These are phyloP conservation scores for Danio rerio DNA, from an alignment of 2,113 vertebrate genomes.

Conservation along the genomic window GRCz12tu NC_133186.1:14657501-14658000, in stretches of 20 bases:
- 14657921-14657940: conserved; percentile 73
- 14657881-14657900: conserved; percentile 70
- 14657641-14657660: conserved; percentile 87
- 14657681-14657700: conserved; percentile 79
- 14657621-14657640: conserved; percentile 88
- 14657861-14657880: conserved; percentile 51
- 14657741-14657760: conserved; percentile 79
- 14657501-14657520: conserved; percentile 82
- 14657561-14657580: conserved; percentile 77
- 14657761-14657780: conserved; percentile 74
- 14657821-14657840: conserved; percentile 69
- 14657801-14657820: conserved; percentile 74
- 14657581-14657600: conserved; percentile 84
- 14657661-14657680: conserved; percentile 81
- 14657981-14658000: conserved; percentile 87
- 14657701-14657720: conserved; percentile 72
- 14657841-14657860: conserved; percentile 46
- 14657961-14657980: conserved; percentile 79
- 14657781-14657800: conserved; percentile 78
- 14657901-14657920: conserved; percentile 78
- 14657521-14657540: conserved; percentile 75
- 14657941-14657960: conserved; percentile 65
- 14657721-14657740: conserved; percentile 71
- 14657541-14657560: conserved; percentile 82
- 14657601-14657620: conserved; percentile 79